These are phyloP conservation scores for Sebastes vulpes DNA, from an alignment of 2,797 vertebrate genomes.

Conservation along the genomic window DNA sequence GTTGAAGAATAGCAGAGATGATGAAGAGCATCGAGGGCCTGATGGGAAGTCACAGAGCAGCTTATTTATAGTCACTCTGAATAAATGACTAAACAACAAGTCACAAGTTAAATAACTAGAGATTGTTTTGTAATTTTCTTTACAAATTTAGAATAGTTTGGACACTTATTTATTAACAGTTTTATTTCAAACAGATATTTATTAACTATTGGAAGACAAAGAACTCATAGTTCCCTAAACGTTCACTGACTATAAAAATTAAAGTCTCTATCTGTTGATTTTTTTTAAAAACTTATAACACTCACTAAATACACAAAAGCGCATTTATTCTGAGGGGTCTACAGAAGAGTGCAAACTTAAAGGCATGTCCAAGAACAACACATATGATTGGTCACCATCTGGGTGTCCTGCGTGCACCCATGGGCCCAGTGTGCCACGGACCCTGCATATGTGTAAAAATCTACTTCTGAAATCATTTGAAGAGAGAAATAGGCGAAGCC, in stretches of 20 bases:
- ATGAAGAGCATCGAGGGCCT: background rate
- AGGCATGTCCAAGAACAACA: background rate
- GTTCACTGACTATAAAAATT: background rate
- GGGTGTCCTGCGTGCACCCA: background rate
- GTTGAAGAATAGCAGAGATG: background rate
- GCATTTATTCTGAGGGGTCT: background rate
- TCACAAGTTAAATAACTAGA: background rate
- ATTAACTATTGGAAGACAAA: background rate
- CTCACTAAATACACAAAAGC: background rate
- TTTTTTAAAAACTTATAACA: no score
- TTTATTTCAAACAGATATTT: background rate
- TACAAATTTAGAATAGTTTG: background rate
- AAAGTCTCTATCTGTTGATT: background rate
- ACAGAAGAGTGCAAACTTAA: background rate
- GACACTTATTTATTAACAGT: background rate
- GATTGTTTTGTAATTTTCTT: background rate
- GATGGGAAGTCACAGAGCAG: conserved; percentile 1
- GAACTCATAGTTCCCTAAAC: background rate
- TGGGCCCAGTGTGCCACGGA: background rate
- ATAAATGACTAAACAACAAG: background rate
- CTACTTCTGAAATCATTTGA: no score
- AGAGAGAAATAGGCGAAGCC: no score
- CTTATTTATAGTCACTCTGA: background rate
- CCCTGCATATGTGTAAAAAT: background rate
- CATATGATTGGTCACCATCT: background rate